Evolutionary conservation across 2,113 vertebrate genomes (phyloP), one percentile per base, ranked within the genome.

Genomic region (Clarias gariepinus): DNA sequence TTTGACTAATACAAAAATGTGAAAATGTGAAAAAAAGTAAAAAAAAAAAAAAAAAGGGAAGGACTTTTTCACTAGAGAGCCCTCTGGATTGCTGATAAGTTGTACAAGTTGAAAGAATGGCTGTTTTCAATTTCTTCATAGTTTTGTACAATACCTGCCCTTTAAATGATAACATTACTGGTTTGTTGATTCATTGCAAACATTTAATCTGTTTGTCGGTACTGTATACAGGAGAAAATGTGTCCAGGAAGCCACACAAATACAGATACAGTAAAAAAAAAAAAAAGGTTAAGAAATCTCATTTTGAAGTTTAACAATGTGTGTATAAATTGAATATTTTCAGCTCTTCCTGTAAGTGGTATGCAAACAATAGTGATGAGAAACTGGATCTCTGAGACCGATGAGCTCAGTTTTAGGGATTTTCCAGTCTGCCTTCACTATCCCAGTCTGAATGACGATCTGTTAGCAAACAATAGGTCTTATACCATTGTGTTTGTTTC

Each of bases 381-480:
- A 80, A 80, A 58, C 77, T 21, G 16, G 55, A 80, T 60, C 77
- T 60, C 77, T 3, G 77, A 21, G 53, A 28, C 0, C 0, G 52
- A 33, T 79, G 55, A 58, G 77, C 53, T 80, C 77, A 60, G 16
- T 33, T 33, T 33, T 21, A 58, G 55, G 77, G 55, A 58, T 58
- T 58, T 58, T 80, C 77, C 77, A 80, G 55, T 33, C 55, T 10
- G 2, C 77, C 53, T 58, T 80, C 53, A 23, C n/a, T 60, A 18
- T 80, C 53, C 30, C 55, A 60, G 25, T 15, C 53, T 57, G n/a
- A 57, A 78, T 57, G 7, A 78, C 0, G 16, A 78, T 78, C 52
- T 78, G 76, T 80, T 13, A 23, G 77, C 28, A 80, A 80, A 80
- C 53, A 80, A 80, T 80, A 80, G 53, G 21, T 7, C 18, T 78